These are phyloP conservation scores for Girardinichthys multiradiatus DNA, from an alignment of 2,113 vertebrate species.

Conservation along the genomic window DNA sequence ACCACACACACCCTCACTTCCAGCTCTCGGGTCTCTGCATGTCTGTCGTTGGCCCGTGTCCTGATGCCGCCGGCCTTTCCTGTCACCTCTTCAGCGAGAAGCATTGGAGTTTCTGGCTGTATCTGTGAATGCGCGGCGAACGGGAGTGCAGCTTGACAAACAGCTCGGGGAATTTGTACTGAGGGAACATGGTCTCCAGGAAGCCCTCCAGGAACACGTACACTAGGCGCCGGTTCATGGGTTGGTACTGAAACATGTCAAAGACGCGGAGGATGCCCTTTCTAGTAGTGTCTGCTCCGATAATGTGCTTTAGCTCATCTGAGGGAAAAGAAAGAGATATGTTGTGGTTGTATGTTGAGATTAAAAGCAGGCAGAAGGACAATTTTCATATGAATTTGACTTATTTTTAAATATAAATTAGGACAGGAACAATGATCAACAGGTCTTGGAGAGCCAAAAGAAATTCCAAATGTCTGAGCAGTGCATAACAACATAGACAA, in stretches of 20 bases:
- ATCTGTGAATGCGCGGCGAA: conserved; percentile 91
- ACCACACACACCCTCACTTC: conserved; percentile 20
- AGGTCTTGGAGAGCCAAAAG: no score
- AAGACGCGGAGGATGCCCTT: conserved; percentile 98
- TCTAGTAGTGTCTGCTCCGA: conserved; percentile 88
- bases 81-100: conserved; percentile 97
- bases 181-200: conserved; percentile 97
- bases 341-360: not conserved
- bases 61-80: conserved; percentile 52
- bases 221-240: conserved; percentile 94
- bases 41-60: conserved; percentile 33
- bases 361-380: not conserved
- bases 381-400: no score
- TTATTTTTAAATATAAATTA: no score
- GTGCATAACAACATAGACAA: no score
- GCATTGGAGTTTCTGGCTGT: conserved; percentile 90
- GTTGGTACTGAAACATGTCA: conserved; percentile 98
- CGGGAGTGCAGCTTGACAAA: conserved; percentile 97
- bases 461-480: no score
- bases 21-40: conserved; percentile 35
- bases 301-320: conserved; percentile 86
- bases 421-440: no score
- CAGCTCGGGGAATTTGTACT: conserved; percentile 96
- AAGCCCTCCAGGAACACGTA: conserved; percentile 98
- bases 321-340: not conserved